Evolutionary conservation across 2,888 invertebrate species (phyloP).

Genomic region (Eilema caniola): DNA sequence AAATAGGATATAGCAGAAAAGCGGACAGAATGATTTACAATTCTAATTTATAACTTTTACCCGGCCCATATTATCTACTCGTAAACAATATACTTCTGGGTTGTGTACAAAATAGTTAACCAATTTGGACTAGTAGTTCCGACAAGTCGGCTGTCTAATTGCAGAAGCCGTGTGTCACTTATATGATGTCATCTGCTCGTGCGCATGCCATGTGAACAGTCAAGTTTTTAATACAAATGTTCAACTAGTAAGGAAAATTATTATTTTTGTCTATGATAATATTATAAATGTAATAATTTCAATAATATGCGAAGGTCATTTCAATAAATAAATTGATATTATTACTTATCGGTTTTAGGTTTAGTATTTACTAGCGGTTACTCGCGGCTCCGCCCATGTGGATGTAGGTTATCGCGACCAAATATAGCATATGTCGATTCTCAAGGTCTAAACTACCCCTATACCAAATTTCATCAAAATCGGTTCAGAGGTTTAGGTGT

Average conservation of each 20-base stretch:
- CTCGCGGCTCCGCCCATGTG: no score
- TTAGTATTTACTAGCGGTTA: no score
- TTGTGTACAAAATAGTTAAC: not conserved
- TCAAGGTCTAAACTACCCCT: no score
- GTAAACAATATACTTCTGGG: conserved; percentile 14
- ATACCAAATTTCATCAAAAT: no score
- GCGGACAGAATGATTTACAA: no score
- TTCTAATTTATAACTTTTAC: no score
- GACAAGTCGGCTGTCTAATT: conserved; percentile 25
- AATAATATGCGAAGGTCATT: not conserved
- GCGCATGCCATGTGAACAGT: conserved; percentile 16
- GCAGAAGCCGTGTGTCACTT: conserved; percentile 33
- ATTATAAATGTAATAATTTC: not conserved
- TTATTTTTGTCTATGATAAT: not conserved
- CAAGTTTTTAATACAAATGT: conserved; percentile 1
- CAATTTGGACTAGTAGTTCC: not conserved
- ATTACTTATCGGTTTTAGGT: no score
- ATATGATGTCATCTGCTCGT: conserved; percentile 40
- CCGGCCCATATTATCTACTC: not conserved
- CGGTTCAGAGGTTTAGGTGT: no score
- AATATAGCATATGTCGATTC: no score
- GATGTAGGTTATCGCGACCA: no score
- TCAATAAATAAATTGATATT: not conserved
- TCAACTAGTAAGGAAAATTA: conserved; percentile 13
- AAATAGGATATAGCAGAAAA: no score